phyloP scores from a whole-genome alignment of 2,113 vertebrate genomes.

The Polypterus senegalus region DNA sequence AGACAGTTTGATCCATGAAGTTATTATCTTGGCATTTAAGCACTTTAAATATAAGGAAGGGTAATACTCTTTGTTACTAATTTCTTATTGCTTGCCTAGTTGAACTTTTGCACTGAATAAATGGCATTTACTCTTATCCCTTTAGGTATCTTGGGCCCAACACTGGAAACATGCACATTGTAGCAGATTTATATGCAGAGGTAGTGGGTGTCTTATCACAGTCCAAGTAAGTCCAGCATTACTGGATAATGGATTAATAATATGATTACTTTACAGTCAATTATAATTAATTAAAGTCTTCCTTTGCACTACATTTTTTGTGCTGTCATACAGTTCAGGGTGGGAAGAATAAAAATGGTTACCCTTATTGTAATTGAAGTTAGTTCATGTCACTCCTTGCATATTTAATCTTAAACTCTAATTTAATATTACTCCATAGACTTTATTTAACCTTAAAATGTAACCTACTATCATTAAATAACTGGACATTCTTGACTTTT shows the following conservation, averaged over 20 bases:
- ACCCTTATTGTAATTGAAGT: not conserved
- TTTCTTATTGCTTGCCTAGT: not conserved
- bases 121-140: conserved; percentile 13
- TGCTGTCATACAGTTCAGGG: too few species aligned
- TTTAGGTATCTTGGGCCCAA: conserved; percentile 90
- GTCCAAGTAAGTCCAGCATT: conserved; percentile 71
- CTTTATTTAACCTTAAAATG: not conserved
- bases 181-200: conserved; percentile 94
- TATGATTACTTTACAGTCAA: too few species aligned
- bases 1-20: conserved; percentile 91
- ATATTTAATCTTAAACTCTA: too few species aligned
- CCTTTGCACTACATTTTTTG: too few species aligned
- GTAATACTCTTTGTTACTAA: conserved; percentile 46
- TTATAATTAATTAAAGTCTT: too few species aligned
- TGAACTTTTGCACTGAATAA: too few species aligned
- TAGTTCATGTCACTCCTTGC: too few species aligned
- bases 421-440: too few species aligned
- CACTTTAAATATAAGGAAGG: conserved; percentile 99
- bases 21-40: conserved; percentile 94
- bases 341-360: too few species aligned
- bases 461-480: not conserved
- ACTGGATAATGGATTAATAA: not conserved
- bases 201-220: conserved; percentile 92
- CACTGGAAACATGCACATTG: conserved; percentile 97
- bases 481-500: not conserved